phyloP scores from a whole-genome alignment of 2,888 invertebrate genomes.

The Chrysomela aeneicollis region DNA sequence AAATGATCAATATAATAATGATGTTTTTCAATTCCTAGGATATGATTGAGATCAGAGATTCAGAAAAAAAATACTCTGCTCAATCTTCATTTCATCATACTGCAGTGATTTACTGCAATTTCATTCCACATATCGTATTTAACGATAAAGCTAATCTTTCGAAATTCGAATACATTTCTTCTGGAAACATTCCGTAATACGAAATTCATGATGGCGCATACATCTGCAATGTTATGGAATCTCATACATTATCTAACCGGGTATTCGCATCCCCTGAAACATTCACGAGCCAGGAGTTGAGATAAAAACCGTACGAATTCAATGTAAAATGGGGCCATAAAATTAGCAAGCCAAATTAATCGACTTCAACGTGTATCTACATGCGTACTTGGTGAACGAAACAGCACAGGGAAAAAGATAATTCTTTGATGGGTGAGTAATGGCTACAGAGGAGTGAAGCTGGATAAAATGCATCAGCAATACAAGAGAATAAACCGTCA shows the following conservation, averaged over 20 bases:
- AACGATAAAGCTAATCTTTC: neutral
- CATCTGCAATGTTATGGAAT: constrained; percentile 43
- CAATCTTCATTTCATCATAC: constrained; percentile 2
- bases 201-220: constrained; percentile 38
- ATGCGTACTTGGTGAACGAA: neutral
- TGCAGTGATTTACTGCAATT: neutral
- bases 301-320: constrained; percentile 41
- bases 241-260: constrained; percentile 31
- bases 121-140: neutral
- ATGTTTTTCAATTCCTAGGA: too few species aligned
- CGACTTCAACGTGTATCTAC: constrained; percentile 44
- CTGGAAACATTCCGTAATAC: constrained; percentile 19
- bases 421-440: neutral
- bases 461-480: too few species aligned
- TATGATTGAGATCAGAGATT: too few species aligned
- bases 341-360: constrained; percentile 51
- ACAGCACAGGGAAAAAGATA: neutral
- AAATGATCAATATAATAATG: too few species aligned
- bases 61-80: too few species aligned
- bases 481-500: too few species aligned
- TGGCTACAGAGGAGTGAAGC: neutral
- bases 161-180: neutral
- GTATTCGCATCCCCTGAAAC: constrained; percentile 23
- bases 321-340: constrained; percentile 43
- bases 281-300: constrained; percentile 6